A percentile compares a stretch with the other conserved stretches of the same genome.
phyloP scores from a whole-genome alignment of 2,113 vertebrate genomes.

The Lucifuga dentata region DNA sequence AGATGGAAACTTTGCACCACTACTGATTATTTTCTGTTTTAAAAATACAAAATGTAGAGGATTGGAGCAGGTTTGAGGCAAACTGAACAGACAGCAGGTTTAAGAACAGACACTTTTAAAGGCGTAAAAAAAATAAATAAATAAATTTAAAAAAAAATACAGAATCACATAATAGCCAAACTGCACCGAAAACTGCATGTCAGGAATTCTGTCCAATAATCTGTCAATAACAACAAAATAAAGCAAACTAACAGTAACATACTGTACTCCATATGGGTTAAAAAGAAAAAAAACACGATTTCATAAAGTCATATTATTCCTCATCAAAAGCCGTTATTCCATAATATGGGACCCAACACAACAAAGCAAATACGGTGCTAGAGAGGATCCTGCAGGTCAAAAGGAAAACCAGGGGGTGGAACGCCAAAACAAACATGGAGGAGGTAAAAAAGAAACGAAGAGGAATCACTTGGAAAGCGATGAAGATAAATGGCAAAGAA shows the following conservation, averaged over 20 bases:
- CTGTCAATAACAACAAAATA: constrained; percentile 1
- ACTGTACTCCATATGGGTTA: too few species aligned
- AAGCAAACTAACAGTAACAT: not conserved
- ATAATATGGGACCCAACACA: constrained; percentile 15
- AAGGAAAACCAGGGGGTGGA: constrained; percentile 15
- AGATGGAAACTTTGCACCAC: too few species aligned
- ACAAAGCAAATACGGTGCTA: constrained; percentile 21
- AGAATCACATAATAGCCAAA: too few species aligned
- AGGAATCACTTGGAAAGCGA: constrained; percentile 13
- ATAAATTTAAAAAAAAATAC: too few species aligned
- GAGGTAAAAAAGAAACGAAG: constrained; percentile 24
- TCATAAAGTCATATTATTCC: not conserved
- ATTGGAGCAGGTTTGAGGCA: too few species aligned
- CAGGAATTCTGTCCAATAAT: not conserved
- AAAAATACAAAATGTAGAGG: too few species aligned
- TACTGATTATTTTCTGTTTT: too few species aligned
- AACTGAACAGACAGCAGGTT: too few species aligned
- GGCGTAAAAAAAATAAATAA: too few species aligned
- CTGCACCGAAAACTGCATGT: too few species aligned
- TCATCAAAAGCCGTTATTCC: constrained; percentile 5
- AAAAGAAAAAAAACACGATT: not conserved
- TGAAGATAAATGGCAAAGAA: constrained; percentile 43
- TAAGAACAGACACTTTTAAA: too few species aligned
- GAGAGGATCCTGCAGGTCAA: constrained; percentile 14
- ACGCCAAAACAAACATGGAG: constrained; percentile 54